Evolutionary conservation across 2,113 vertebrate genomes (phyloP).

Genomic region (Albula goreensis): DNA sequence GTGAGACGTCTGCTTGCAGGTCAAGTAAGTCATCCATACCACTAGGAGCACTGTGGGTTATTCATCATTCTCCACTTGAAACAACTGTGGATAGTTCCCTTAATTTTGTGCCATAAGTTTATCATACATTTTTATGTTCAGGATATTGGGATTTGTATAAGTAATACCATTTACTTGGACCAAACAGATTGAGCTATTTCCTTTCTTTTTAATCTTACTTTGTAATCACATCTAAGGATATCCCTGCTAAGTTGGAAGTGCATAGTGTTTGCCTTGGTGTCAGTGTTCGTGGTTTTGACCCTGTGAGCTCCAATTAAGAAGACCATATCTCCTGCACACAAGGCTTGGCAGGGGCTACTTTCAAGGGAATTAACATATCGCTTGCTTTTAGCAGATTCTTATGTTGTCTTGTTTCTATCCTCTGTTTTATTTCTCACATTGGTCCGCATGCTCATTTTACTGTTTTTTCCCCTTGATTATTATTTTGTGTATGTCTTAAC

Average conservation of each 20-base stretch:
- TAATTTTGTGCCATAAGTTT: neutral
- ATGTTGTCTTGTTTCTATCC: neutral
- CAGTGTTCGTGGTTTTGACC: neutral
- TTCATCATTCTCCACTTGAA: neutral
- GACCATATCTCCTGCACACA: neutral
- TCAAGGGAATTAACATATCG: neutral
- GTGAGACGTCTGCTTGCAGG: neutral
- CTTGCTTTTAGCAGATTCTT: neutral
- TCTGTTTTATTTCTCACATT: neutral
- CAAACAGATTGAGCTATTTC: neutral
- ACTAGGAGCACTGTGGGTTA: neutral
- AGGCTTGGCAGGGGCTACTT: neutral
- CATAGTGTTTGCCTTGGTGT: neutral
- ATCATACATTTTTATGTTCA: neutral
- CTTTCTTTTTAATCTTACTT: too few species aligned
- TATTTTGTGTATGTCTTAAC: neutral
- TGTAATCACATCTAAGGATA: too few species aligned
- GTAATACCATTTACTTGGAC: neutral
- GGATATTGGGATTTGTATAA: neutral
- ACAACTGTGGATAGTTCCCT: neutral
- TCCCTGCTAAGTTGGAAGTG: neutral
- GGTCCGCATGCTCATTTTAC: neutral
- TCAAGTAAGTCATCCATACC: neutral
- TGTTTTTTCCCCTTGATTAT: neutral
- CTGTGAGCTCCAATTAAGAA: neutral